phyloP scores from a whole-genome alignment of 1,140 invertebrate genomes.

The Heliconius nattereri region DNA sequence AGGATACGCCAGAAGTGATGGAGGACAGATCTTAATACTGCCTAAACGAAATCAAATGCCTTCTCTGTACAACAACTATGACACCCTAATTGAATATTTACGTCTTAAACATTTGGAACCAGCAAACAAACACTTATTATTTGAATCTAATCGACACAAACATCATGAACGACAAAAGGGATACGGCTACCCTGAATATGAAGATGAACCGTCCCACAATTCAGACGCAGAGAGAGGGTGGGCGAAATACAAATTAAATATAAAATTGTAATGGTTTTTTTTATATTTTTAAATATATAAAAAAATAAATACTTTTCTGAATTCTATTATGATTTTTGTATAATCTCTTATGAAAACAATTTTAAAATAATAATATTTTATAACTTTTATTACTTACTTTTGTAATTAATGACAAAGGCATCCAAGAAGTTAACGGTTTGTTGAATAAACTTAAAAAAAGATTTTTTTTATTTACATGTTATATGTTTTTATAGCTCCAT shows the following conservation, averaged over 20 bases:
- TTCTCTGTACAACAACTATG: conserved; percentile 49
- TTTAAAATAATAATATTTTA: not conserved
- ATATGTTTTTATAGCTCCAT: too few relatives aligned
- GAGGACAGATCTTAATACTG: conserved; percentile 63
- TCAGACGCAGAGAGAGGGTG: conserved; percentile 14
- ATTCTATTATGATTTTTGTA: not conserved
- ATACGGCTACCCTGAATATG: not conserved
- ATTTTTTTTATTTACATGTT: too few relatives aligned
- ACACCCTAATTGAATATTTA: conserved; percentile 57
- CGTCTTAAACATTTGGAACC: conserved; percentile 52
- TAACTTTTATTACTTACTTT: not conserved
- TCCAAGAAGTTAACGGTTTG: not conserved
- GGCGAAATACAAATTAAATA: conserved; percentile 10
- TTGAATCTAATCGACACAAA: conserved; percentile 8
- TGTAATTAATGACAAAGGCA: not conserved
- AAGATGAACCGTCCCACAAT: not conserved
- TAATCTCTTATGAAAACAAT: not conserved
- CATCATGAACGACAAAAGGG: conserved; percentile 12
- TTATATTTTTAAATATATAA: not conserved
- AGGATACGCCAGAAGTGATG: conserved; percentile 58
- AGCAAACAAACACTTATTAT: conserved; percentile 22
- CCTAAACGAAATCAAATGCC: conserved; percentile 46
- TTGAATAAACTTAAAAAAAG: not conserved
- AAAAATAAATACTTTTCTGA: not conserved
- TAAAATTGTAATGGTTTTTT: not conserved